A percentile compares a stretch with the other conserved stretches of the same genome.
phyloP scores from a whole-genome alignment of 1,140 invertebrate species.

The Heliconius himera region DNA sequence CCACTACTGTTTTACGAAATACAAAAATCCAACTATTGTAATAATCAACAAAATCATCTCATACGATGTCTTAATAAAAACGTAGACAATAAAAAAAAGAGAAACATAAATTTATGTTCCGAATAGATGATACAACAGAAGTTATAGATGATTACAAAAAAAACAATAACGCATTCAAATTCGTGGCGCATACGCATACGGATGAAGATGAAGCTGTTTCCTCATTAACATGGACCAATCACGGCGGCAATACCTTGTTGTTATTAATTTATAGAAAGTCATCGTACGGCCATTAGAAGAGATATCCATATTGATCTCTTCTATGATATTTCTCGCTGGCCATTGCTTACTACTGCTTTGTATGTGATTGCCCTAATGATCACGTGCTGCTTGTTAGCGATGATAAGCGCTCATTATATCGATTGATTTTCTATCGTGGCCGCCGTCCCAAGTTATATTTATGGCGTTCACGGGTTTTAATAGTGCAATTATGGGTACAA shows the following conservation, averaged over 20 bases:
- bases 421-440: constrained; percentile 64
- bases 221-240: constrained; percentile 73
- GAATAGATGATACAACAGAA: constrained; percentile 39
- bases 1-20: neutral
- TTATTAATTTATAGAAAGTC: constrained; percentile 81
- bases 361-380: constrained; percentile 76
- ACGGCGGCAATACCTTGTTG: constrained; percentile 62
- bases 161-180: constrained; percentile 50
- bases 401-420: constrained; percentile 69
- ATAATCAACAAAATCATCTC: neutral
- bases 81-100: neutral
- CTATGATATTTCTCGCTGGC: constrained; percentile 57
- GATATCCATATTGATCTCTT: constrained; percentile 75
- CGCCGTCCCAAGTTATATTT: constrained; percentile 66
- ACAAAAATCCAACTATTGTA: neutral
- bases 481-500: constrained; percentile 68
- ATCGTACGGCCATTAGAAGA: constrained; percentile 72
- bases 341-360: constrained; percentile 52
- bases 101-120: neutral
- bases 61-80: neutral
- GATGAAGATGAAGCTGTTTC: constrained; percentile 68
- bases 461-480: constrained; percentile 72
- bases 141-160: constrained; percentile 53
- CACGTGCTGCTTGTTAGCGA: constrained; percentile 74
- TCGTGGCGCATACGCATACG: constrained; percentile 55